A percentile compares a stretch with the other conserved stretches of the same genome.
phyloP scores from a whole-genome alignment of 2,113 vertebrate species.

The Aythya baeri region DNA sequence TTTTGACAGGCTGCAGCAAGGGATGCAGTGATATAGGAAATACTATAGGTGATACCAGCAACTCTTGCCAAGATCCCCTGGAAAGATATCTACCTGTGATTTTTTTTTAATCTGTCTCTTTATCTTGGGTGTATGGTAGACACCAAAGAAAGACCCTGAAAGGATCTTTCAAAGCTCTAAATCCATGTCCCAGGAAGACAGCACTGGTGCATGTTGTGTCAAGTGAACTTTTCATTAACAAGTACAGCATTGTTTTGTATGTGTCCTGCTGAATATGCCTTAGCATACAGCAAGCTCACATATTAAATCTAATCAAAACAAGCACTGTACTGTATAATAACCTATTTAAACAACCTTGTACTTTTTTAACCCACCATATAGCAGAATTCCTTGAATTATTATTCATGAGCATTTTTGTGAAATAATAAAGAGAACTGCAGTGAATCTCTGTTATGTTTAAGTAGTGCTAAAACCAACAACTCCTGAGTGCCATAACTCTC shows the following conservation, averaged over 20 bases:
- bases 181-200: neutral
- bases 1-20: conserved; percentile 8
- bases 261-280: neutral
- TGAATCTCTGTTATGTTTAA: neutral
- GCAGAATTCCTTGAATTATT: neutral
- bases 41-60: neutral
- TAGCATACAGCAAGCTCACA: neutral
- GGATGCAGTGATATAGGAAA: conserved; percentile 2
- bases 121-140: neutral
- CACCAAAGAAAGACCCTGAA: neutral
- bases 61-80: conserved; percentile 29
- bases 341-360: neutral
- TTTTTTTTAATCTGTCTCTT: neutral
- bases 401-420: neutral
- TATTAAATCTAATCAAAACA: neutral
- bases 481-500: neutral
- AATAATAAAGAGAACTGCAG: neutral
- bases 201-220: neutral
- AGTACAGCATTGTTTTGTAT: neutral
- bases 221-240: neutral
- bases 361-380: neutral
- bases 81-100: neutral
- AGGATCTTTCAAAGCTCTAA: neutral
- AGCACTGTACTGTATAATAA: neutral
- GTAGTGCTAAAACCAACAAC: neutral